Conservation (phyloP, 1,140 invertebrate species). For the Metaphire vulgaris region DNA sequence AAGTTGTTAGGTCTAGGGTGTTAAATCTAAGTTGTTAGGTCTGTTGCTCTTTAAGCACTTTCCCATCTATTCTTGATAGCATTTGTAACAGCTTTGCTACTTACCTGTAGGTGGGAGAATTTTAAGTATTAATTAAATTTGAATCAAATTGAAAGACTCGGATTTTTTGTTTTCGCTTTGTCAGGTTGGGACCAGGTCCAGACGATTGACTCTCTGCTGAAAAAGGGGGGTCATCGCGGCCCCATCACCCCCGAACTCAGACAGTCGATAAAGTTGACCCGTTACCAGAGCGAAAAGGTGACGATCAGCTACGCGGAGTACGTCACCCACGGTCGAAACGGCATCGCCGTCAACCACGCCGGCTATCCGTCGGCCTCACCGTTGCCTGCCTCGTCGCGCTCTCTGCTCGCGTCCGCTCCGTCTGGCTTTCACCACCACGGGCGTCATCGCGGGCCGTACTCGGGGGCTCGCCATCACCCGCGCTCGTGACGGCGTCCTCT, state of each 20-base stretch:
- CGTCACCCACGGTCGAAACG: conserved; percentile 27
- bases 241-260: conserved; percentile 77
- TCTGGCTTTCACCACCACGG: background rate
- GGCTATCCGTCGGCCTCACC: background rate
- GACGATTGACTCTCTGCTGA: conserved; percentile 91
- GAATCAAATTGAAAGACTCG: too few relatives aligned
- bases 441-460: background rate
- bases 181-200: conserved; percentile 62
- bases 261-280: conserved; percentile 80
- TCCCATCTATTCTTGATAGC: too few relatives aligned
- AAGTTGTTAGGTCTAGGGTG: too few relatives aligned
- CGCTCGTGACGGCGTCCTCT: background rate
- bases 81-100: too few relatives aligned
- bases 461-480: background rate
- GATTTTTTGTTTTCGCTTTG: conserved; percentile 29
- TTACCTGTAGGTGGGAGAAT: too few relatives aligned
- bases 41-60: too few relatives aligned
- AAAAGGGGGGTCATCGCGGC: conserved; percentile 93
- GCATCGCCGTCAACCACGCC: background rate
- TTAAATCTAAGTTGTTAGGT: too few relatives aligned
- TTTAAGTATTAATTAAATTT: too few relatives aligned
- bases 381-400: background rate
- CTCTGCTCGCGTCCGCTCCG: background rate
- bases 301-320: conserved; percentile 77
- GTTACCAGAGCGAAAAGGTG: conserved; percentile 74